Conservation (phyloP, 2,113 vertebrate genomes). For the Dasyurus viverrinus region DNA sequence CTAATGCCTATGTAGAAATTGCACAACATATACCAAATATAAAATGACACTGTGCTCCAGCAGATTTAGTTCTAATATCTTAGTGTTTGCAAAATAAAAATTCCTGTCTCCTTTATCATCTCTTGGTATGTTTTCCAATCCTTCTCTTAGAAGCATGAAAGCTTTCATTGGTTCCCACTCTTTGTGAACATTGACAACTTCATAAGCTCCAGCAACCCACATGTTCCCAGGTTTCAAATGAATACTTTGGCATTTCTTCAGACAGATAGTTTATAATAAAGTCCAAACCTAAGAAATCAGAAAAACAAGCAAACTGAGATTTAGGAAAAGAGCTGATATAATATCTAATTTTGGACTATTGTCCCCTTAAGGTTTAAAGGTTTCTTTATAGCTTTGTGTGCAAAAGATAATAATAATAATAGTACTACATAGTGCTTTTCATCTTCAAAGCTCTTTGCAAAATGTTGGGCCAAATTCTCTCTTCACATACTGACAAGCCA, state of each 20-base stretch:
- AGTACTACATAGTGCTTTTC: conserved; percentile 76
- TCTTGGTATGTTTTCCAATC: conserved; percentile 47
- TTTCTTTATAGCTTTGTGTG: conserved; percentile 74
- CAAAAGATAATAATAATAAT: conserved; percentile 76
- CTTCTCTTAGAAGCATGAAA: conserved; percentile 62
- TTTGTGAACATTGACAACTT: conserved; percentile 50
- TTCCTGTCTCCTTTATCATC: conserved; percentile 46
- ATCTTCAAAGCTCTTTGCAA: conserved; percentile 82
- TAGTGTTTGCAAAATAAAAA: conserved; percentile 58
- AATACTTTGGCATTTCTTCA: conserved; percentile 71
- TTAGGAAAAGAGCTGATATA: conserved; percentile 76
- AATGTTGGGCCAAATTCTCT: conserved; percentile 76
- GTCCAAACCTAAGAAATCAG: conserved; percentile 72
- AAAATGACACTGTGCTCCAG: conserved; percentile 63
- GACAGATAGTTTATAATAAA: conserved; percentile 69
- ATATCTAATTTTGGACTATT: conserved; percentile 81
- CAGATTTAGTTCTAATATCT: conserved; percentile 60
- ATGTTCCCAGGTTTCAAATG: conserved; percentile 67
- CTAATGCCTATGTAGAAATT: background rate
- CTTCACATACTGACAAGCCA: conserved; percentile 57
- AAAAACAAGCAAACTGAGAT: conserved; percentile 80
- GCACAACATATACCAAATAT: conserved; percentile 32
- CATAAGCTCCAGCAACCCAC: conserved; percentile 44
- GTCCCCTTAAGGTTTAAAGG: conserved; percentile 71
- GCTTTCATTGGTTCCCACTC: conserved; percentile 57